A percentile compares a stretch with the other conserved stretches of the same genome.
These are phyloP conservation scores for Natator depressus DNA, from an alignment of 2,113 vertebrate species.

Conservation along the genomic window DNA sequence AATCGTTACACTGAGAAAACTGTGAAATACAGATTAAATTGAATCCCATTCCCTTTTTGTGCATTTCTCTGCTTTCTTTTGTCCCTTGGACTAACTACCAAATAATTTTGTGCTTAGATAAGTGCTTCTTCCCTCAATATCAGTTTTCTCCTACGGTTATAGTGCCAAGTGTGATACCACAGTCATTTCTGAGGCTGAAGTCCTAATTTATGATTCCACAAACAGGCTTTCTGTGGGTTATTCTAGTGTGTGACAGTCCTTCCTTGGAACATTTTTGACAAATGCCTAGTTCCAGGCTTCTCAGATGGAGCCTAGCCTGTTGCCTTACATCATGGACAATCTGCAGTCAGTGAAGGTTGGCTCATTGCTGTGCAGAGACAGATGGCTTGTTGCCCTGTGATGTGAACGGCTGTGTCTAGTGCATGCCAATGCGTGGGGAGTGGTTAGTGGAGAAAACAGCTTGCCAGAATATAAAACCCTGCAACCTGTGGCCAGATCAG, in stretches of 20 bases:
- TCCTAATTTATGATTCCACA: neutral
- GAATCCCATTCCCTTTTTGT: neutral
- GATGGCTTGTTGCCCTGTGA: conserved; percentile 19
- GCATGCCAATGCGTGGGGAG: neutral
- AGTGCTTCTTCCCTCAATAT: conserved; percentile 41
- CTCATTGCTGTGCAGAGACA: neutral
- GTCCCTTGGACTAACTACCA: neutral
- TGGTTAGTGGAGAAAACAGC: neutral
- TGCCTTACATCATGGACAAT: neutral
- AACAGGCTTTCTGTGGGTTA: neutral
- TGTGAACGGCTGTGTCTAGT: neutral
- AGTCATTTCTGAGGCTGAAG: neutral
- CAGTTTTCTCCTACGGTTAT: conserved; percentile 27
- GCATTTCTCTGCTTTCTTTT: neutral
- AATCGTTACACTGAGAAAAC: conserved; percentile 11
- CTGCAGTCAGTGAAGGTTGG: neutral
- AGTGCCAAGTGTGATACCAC: neutral
- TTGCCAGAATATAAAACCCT: neutral
- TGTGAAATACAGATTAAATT: neutral
- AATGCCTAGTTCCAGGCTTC: neutral
- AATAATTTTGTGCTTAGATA: neutral
- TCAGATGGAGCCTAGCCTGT: neutral
- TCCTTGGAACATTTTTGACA: neutral
- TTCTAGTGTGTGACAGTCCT: neutral
- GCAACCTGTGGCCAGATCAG: neutral